Conservation (phyloP, 1,140 invertebrate genomes). For the Penaeus vannamei region DNA sequence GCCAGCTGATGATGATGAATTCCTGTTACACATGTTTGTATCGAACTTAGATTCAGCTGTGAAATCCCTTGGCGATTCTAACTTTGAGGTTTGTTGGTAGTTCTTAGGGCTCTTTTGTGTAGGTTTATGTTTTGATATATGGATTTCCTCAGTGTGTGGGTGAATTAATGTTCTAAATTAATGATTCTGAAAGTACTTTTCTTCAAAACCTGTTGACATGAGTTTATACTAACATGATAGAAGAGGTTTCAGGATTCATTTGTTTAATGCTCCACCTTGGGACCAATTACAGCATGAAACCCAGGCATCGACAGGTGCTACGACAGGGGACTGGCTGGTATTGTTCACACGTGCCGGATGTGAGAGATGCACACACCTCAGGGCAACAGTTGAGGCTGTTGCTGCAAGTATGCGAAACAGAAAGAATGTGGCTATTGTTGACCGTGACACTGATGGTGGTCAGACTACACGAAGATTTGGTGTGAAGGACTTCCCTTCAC, state of each 20-base stretch:
- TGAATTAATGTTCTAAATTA: not conserved
- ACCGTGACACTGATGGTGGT: slow-evolving; percentile 54
- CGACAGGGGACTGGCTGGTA: slow-evolving; percentile 75
- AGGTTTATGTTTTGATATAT: not conserved
- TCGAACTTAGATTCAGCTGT: slow-evolving; percentile 58
- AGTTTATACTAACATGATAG: not conserved
- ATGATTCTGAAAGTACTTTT: not conserved
- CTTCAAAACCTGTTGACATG: not conserved
- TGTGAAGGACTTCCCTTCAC: slow-evolving; percentile 63
- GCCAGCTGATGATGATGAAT: slow-evolving; percentile 58
- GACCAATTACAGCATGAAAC: slow-evolving; percentile 73
- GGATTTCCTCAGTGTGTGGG: not conserved
- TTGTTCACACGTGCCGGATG: slow-evolving; percentile 69
- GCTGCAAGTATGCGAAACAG: slow-evolving; percentile 46
- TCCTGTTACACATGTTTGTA: slow-evolving; percentile 56
- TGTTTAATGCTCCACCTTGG: not conserved
- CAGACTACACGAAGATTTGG: slow-evolving; percentile 64
- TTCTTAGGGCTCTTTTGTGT: not conserved
- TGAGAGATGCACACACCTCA: slow-evolving; percentile 34
- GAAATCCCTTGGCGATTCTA: slow-evolving; percentile 54
- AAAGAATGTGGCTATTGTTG: slow-evolving; percentile 59
- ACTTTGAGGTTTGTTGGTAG: slow-evolving; percentile 60
- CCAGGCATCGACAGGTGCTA: slow-evolving; percentile 74
- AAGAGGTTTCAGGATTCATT: not conserved
- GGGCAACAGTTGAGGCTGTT: slow-evolving; percentile 49